These are phyloP conservation scores for Drosophila affinis DNA, from an alignment of 2,888 invertebrate species.

Conservation along the genomic window DNA sequence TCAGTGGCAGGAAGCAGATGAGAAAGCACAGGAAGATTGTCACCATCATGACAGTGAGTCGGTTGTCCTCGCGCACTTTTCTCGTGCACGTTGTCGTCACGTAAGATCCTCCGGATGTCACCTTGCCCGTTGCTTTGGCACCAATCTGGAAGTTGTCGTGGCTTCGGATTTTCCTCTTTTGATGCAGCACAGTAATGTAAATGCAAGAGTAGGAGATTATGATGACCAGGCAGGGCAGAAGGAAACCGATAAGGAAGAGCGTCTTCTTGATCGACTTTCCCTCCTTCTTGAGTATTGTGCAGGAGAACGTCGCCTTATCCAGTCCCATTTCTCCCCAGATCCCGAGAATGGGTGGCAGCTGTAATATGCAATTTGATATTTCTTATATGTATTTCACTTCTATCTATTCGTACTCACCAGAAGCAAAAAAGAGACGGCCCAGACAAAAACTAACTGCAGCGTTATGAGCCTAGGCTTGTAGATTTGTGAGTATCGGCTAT, in stretches of 20 bases:
- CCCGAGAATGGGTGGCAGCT: conserved; percentile 91
- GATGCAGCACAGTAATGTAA: conserved; percentile 90
- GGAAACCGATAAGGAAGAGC: conserved; percentile 92
- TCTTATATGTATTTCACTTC: background rate
- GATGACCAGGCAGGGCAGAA: conserved; percentile 93
- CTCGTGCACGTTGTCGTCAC: conserved; percentile 72
- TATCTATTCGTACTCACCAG: conserved; percentile 85
- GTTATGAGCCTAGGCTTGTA: conserved; percentile 90
- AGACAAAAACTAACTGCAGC: conserved; percentile 91
- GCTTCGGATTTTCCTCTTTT: conserved; percentile 89
- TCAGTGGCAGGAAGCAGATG: conserved; percentile 93
- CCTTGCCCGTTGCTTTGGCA: conserved; percentile 58
- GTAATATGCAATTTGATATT: conserved; percentile 56
- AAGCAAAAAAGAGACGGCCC: conserved; percentile 90
- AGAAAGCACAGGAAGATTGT: conserved; percentile 94
- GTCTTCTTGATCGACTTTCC: conserved; percentile 93
- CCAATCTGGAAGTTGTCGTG: conserved; percentile 85
- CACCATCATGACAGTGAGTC: conserved; percentile 93
- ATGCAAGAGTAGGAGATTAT: conserved; percentile 94
- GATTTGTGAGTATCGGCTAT: conserved; percentile 90
- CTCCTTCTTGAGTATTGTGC: conserved; percentile 92
- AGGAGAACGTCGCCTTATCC: conserved; percentile 92
- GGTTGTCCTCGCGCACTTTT: conserved; percentile 87
- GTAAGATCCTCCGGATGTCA: conserved; percentile 79
- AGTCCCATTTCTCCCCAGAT: conserved; percentile 94